Percentiles rank a stretch among this genome's conserved stretches.
Evolutionary conservation across 2,113 vertebrate genomes (phyloP).

Genomic region (Sceloporus tristichus): DNA sequence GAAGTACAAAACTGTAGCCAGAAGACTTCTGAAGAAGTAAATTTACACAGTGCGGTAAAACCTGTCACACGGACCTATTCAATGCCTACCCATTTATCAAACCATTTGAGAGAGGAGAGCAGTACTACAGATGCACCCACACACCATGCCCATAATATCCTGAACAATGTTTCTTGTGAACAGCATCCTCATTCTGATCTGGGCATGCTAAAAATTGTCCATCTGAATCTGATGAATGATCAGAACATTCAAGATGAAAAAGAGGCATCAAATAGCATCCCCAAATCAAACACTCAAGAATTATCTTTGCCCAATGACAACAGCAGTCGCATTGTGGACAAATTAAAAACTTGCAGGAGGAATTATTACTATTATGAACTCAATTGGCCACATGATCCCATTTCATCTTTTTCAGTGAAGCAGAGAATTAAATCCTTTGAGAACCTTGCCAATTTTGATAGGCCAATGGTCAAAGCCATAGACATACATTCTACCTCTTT

Average conservation of each 20-base stretch:
- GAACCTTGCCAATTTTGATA: conserved; percentile 90
- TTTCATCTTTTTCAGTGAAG: conserved; percentile 90
- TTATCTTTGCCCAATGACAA: conserved; percentile 27
- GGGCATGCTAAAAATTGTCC: conserved; percentile 36
- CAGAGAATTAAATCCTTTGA: conserved; percentile 97
- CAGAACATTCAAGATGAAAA: conserved; percentile 52
- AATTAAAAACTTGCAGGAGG: conserved; percentile 73
- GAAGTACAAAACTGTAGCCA: conserved; percentile 19
- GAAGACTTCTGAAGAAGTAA: conserved; percentile 10
- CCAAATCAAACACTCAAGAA: background rate
- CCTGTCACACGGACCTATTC: conserved; percentile 81
- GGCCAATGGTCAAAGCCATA: conserved; percentile 78
- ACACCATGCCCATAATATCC: conserved; percentile 31
- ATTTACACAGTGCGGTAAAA: conserved; percentile 59
- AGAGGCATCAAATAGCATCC: conserved; percentile 23
- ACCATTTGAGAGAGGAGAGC: conserved; percentile 71
- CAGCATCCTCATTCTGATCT: conserved; percentile 10
- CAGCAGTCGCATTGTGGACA: conserved; percentile 53
- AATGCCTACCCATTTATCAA: conserved; percentile 76
- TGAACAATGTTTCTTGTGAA: conserved; percentile 25
- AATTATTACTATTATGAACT: conserved; percentile 83
- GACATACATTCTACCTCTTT: conserved; percentile 77
- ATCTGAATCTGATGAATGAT: conserved; percentile 47
- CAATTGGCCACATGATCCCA: conserved; percentile 79
- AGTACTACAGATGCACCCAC: conserved; percentile 34